Percentiles rank a stretch among this genome's conserved stretches.
These are phyloP conservation scores for Acanthosoma haemorrhoidale DNA, from an alignment of 2,888 invertebrate genomes.

Conservation along the genomic window DNA sequence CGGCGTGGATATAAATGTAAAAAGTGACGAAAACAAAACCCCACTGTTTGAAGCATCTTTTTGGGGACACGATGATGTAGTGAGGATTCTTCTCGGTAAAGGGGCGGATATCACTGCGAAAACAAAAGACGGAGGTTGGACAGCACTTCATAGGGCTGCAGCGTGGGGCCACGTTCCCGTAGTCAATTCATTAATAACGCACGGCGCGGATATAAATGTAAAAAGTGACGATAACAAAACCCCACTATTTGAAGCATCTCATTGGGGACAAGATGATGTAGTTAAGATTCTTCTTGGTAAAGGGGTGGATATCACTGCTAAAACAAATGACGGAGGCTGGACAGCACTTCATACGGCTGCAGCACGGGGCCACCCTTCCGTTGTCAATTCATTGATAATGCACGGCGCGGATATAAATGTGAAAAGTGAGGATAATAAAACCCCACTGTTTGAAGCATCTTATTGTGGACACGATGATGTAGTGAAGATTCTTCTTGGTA, in stretches of 20 bases:
- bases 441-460: not conserved
- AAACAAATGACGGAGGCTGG: not conserved
- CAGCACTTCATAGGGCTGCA: not conserved
- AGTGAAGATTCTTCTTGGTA: not conserved
- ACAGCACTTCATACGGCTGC: not conserved
- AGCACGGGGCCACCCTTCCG: not conserved
- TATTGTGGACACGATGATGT: not conserved
- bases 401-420: not conserved
- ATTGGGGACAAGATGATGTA: not conserved
- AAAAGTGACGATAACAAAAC: not conserved
- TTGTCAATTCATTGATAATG: not conserved
- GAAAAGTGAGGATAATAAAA: not conserved
- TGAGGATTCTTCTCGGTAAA: conserved; percentile 3
- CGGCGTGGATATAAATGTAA: not conserved
- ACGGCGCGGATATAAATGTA: not conserved
- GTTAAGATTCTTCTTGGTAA: not conserved
- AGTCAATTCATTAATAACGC: not conserved
- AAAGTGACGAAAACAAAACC: not conserved
- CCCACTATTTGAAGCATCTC: not conserved
- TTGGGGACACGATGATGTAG: conserved; percentile 11
- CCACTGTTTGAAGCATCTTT: not conserved
- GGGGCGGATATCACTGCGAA: conserved; percentile 13
- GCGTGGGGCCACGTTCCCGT: not conserved
- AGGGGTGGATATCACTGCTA: not conserved
- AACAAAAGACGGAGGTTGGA: conserved; percentile 9